Base-by-base conservation (phyloP, 2,113 vertebrate species). In the Ammodytes marinus region DNA sequence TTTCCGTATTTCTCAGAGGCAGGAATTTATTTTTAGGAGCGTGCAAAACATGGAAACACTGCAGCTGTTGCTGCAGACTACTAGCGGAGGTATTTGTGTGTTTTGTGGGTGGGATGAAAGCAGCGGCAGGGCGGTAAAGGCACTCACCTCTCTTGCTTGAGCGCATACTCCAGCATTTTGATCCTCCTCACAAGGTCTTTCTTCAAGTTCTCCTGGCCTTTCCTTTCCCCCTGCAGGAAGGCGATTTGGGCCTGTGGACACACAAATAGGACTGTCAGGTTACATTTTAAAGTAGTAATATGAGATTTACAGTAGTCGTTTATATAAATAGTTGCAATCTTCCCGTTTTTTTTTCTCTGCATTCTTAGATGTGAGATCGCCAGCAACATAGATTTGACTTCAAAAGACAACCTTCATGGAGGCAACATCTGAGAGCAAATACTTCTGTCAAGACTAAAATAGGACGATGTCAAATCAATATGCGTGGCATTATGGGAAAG, bases 131-230 rank as follows among this genome's bases (percentile, higher is more conserved):
- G 80, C 19, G 11, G 45, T 45, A 35, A 27, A 61, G 61, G 43
- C 60, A 88, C 89, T 78, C 70, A 95, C 95, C 95, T 94, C 85
- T 95, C 95, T 85, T 95, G 95, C 83, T 95, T 95, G 57, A 95
- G 92, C 0, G 94, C 95, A 2, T 93, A 95, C 71, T 95, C 95
- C 86, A 95, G 92, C 95, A 95, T 95, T 90, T 95, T 95, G 80
- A 95, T 95, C 93, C 95, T 94, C 79, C 95, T 89, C 84, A 95
- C 95, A 69, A 95, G 92, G 83, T 95, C 95, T 69, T 95, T 95
- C 91, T 95, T 95, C 78, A 95, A 77, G 84, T 95, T 95, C 86
- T 95, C 95, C 88, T 95, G 95, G 68, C 95, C 95, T 88, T 95
- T 95, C 88, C 95, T 91, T 83, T 95, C 95, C 5, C 95, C 95